Base-by-base conservation (phyloP, 2,888 invertebrate genomes). In the Branchinecta sandiegonensis region DNA sequence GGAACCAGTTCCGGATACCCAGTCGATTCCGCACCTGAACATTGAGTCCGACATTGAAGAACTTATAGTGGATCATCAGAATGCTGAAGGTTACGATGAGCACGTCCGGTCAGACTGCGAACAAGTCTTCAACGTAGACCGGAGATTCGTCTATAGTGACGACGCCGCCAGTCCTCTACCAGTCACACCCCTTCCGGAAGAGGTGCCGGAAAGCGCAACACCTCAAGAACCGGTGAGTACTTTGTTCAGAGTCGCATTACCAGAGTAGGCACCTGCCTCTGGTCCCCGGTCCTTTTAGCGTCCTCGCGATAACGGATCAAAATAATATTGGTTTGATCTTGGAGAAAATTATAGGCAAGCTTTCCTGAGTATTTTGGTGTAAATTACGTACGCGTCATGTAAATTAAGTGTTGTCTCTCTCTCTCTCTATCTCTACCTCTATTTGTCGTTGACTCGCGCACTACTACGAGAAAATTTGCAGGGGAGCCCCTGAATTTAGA, bases 91-190 rank as follows among this genome's bases (percentile, higher is more conserved):
- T n/a, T 56, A 56, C 9, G 56, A 56, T 56, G 56, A 56, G 9
- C 56, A 56, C 17, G 56, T 56, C n/a, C n/a, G 56, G 17, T 56
- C 56, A 56, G 56, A 56, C n/a, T 14, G 17, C 17, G 56, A 56
- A 56, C 56, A 56, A 56, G 56, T 56, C 17, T 56, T 56, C 56
- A n/a, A 56, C 17, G 14, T 56, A 56, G 56, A 56, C 17, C 10
- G 17, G 14, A 56, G 10, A 9, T 56, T 56, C 17, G 8, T 56
- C 9, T 56, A n/a, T 56, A 56, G 56, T 56, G 56, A 56, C 17
- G 56, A 56, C n/a, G 56, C 14, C 8, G 56, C 14, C 10, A 56
- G 56, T 10, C 56, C 56, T 8, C 8, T 56, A 14, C 56, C 10
- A 14, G 56, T 56, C n/a, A 14, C 56, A 14, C 56, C 56, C 17